Conservation (phyloP, 2,888 invertebrate genomes). For the Ectropis crepuscularia region DNA sequence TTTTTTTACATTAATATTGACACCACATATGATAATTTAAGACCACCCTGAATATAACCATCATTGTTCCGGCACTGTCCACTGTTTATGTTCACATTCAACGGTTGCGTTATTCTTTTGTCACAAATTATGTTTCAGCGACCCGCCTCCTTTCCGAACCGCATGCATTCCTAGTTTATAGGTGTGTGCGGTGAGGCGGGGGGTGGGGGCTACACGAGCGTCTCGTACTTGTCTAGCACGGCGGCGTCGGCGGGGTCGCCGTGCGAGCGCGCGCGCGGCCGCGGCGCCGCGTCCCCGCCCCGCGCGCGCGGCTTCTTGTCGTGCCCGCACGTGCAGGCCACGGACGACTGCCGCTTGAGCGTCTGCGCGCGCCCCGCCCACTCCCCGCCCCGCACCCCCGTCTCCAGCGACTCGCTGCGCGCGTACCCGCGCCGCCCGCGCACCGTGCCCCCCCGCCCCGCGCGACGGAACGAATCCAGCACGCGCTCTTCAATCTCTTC, state of each 20-base stretch:
- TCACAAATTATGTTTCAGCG: too few species aligned
- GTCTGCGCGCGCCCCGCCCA: slow-evolving; percentile 64
- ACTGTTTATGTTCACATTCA: too few species aligned
- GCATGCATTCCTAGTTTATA: background rate
- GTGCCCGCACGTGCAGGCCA: slow-evolving; percentile 79
- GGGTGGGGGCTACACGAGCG: slow-evolving; percentile 67
- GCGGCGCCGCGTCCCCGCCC: slow-evolving; percentile 57
- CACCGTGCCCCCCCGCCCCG: slow-evolving; percentile 61
- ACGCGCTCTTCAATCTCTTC: slow-evolving; percentile 80
- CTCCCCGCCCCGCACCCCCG: slow-evolving; percentile 60
- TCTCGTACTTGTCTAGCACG: slow-evolving; percentile 81
- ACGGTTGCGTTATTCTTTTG: too few species aligned
- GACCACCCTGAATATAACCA: slow-evolving; percentile 9
- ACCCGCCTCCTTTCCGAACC: too few species aligned
- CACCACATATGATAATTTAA: background rate
- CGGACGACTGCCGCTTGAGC: slow-evolving; percentile 74
- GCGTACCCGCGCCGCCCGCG: slow-evolving; percentile 71
- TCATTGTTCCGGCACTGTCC: background rate
- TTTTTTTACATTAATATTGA: slow-evolving; percentile 2
- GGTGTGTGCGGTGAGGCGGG: slow-evolving; percentile 24
- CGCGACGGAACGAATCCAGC: slow-evolving; percentile 72
- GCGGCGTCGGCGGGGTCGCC: slow-evolving; percentile 71
- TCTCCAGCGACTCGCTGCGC: slow-evolving; percentile 76
- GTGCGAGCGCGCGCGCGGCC: slow-evolving; percentile 73
- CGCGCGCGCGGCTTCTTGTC: slow-evolving; percentile 74